Conservation (phyloP, 1,140 invertebrate species). For the Pomacea maculata region DNA sequence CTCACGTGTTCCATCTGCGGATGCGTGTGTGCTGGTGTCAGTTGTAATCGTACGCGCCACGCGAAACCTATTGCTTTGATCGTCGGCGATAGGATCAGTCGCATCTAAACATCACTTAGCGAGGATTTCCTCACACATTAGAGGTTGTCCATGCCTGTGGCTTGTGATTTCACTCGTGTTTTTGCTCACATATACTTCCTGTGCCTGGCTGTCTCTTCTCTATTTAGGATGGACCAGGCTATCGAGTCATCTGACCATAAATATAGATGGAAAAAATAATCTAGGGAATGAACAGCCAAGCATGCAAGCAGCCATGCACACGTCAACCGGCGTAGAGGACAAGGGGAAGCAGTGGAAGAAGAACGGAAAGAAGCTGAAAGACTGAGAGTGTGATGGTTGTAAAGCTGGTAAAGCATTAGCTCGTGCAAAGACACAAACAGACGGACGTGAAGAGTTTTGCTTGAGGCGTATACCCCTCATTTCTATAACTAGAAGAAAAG, state of each 20-base stretch:
- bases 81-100: background rate
- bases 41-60: background rate
- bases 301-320: background rate
- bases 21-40: background rate
- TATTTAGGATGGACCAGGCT: background rate
- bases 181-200: background rate
- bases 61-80: background rate
- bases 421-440: no score
- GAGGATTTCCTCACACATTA: constrained; percentile 10
- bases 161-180: background rate
- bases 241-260: background rate
- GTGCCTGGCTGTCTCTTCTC: background rate
- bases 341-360: background rate
- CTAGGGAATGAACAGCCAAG: background rate
- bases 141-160: background rate
- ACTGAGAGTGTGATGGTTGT: no score
- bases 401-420: no score
- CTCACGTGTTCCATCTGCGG: background rate
- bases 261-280: background rate
- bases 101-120: constrained; percentile 12
- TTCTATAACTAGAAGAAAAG: no score
- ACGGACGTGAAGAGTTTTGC: no score
- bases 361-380: background rate
- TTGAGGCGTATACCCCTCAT: no score
- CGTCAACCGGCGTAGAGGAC: background rate